Evolutionary conservation across 2,113 vertebrate species (phyloP).

Genomic region (Ascaphus truei): DNA sequence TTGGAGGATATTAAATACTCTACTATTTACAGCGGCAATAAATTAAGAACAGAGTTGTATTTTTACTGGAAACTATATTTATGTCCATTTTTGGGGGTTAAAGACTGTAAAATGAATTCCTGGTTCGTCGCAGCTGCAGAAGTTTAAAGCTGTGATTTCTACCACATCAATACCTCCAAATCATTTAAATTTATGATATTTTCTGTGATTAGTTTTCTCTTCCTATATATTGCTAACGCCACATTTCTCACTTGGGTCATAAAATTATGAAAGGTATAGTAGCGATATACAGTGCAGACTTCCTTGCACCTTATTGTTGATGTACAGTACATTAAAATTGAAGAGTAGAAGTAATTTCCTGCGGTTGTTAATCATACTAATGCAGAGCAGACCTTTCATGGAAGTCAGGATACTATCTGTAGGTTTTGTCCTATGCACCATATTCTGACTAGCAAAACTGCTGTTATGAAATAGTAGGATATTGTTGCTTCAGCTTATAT

Average conservation of each 20-base stretch:
- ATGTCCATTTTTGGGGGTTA: constrained; percentile 12
- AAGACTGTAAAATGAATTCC: constrained; percentile 48
- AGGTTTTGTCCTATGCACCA: not conserved
- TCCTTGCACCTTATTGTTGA: constrained; percentile 47
- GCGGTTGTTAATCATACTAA: constrained; percentile 53
- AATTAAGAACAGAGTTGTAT: constrained; percentile 14
- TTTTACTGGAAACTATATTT: constrained; percentile 18
- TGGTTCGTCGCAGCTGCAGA: constrained; percentile 48
- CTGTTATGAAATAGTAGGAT: not conserved
- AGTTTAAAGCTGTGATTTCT: constrained; percentile 54
- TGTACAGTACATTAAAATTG: constrained; percentile 45
- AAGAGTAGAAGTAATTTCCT: constrained; percentile 51
- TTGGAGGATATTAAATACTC: constrained; percentile 26
- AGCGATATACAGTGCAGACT: constrained; percentile 51
- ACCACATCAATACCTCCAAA: constrained; percentile 50
- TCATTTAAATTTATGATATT: constrained; percentile 50
- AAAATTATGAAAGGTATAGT: constrained; percentile 53
- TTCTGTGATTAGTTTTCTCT: constrained; percentile 53
- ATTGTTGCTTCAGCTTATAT: too few relatives aligned
- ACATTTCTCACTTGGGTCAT: constrained; percentile 52
- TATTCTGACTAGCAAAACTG: not conserved
- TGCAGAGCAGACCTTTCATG: constrained; percentile 41
- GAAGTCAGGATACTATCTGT: constrained; percentile 38
- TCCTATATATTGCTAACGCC: constrained; percentile 40
- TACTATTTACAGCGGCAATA: constrained; percentile 26